Conservation (phyloP, 2,888 invertebrate species). For the Carpatolechia fugitivella region DNA sequence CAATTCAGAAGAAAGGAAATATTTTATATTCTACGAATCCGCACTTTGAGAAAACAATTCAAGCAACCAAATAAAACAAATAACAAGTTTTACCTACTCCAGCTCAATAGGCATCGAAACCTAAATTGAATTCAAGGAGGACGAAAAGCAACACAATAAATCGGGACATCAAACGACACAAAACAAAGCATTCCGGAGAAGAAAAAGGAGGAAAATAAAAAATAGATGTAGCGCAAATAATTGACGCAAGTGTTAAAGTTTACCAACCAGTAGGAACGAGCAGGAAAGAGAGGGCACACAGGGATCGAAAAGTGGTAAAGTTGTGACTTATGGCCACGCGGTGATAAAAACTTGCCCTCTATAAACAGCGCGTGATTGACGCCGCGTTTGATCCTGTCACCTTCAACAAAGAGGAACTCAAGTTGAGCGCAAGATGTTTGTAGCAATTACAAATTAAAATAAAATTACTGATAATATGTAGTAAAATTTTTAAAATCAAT, state of each 20-base stretch:
- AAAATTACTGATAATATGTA: no score
- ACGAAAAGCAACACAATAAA: slow-evolving; percentile 24
- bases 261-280: slow-evolving; percentile 7
- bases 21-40: background rate
- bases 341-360: slow-evolving; percentile 25
- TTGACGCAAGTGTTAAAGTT: slow-evolving; percentile 42
- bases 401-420: background rate
- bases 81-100: background rate
- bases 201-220: slow-evolving; percentile 37
- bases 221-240: slow-evolving; percentile 48
- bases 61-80: background rate
- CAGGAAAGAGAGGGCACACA: background rate
- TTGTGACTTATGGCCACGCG: slow-evolving; percentile 38
- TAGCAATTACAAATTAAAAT: background rate
- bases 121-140: slow-evolving; percentile 19
- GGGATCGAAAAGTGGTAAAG: slow-evolving; percentile 29
- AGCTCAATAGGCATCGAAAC: background rate
- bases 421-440: background rate
- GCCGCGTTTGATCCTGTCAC: slow-evolving; percentile 9
- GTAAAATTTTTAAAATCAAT: no score
- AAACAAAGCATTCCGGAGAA: slow-evolving; percentile 26
- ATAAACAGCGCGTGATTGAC: slow-evolving; percentile 34
- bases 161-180: slow-evolving; percentile 33
- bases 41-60: background rate
- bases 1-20: background rate